Conservation (phyloP, 2,797 vertebrate genomes). For the Ciconia nigra region DNA sequence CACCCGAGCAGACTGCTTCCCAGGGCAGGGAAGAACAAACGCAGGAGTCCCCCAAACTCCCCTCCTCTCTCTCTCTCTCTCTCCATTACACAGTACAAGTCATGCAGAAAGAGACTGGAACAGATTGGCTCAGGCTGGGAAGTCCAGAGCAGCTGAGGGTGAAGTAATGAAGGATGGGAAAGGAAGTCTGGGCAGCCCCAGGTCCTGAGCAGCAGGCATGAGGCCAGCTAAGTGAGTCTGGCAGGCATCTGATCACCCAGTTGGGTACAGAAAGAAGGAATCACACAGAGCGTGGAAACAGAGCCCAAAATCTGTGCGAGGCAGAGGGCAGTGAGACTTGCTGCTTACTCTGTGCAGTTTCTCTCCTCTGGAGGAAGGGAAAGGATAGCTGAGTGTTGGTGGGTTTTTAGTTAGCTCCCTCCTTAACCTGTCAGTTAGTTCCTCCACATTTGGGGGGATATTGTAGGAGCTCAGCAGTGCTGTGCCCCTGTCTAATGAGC, state of each 20-base stretch:
- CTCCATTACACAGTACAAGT: background rate
- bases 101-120: slow-evolving; percentile 31
- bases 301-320: background rate
- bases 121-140: slow-evolving; percentile 33
- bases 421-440: background rate
- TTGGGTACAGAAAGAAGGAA: background rate
- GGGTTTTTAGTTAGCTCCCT: background rate
- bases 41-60: background rate
- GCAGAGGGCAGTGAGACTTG: background rate
- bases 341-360: background rate
- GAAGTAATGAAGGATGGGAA: slow-evolving; percentile 33
- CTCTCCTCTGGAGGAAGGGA: background rate
- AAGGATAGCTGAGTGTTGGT: background rate
- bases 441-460: background rate
- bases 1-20: background rate
- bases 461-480: background rate
- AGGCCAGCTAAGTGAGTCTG: slow-evolving; percentile 7
- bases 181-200: slow-evolving; percentile 34
- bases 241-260: background rate
- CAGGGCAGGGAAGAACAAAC: background rate
- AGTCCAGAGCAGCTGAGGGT: slow-evolving; percentile 32
- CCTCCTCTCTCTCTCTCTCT: background rate
- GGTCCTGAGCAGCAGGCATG: slow-evolving; percentile 21
- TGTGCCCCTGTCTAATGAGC: slow-evolving; percentile 19
- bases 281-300: background rate